A percentile compares a stretch with the other conserved stretches of the same genome.
Evolutionary conservation across 2,888 invertebrate species (phyloP).

Genomic region (Cynaeus angustus): DNA sequence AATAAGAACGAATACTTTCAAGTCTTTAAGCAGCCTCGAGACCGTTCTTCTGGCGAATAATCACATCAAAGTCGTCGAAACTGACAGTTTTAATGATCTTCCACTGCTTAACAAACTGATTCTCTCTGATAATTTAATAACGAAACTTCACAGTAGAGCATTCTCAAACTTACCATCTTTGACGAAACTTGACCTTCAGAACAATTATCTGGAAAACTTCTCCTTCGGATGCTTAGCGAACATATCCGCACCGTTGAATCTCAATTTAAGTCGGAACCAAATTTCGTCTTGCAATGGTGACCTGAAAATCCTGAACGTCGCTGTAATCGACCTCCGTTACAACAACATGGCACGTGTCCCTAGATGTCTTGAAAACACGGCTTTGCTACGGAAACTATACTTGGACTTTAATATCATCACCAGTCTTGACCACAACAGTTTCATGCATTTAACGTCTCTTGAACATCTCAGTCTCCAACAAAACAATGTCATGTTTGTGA

Average conservation of each 20-base stretch:
- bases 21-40: conserved; percentile 81
- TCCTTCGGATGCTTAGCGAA: conserved; percentile 81
- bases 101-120: conserved; percentile 87
- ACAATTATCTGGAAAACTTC: conserved; percentile 82
- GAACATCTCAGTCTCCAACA: conserved; percentile 84
- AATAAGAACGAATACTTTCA: conserved; percentile 82
- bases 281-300: conserved; percentile 72
- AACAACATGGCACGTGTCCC: conserved; percentile 81
- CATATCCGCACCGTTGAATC: conserved; percentile 80
- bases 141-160: conserved; percentile 81
- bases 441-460: conserved; percentile 80
- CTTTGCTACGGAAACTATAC: conserved; percentile 80
- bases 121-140: conserved; percentile 87
- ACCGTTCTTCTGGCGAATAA: conserved; percentile 87
- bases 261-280: conserved; percentile 85
- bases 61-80: conserved; percentile 81
- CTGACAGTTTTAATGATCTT: conserved; percentile 84
- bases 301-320: conserved; percentile 75
- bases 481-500: conserved; percentile 82
- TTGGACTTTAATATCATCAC: conserved; percentile 84
- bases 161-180: conserved; percentile 85
- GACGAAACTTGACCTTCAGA: conserved; percentile 86
- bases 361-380: conserved; percentile 79
- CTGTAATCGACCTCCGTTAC: conserved; percentile 81
- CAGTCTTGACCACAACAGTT: conserved; percentile 82